phyloP scores from a whole-genome alignment of 1,140 invertebrate genomes.

The Leucophenga varia region DNA sequence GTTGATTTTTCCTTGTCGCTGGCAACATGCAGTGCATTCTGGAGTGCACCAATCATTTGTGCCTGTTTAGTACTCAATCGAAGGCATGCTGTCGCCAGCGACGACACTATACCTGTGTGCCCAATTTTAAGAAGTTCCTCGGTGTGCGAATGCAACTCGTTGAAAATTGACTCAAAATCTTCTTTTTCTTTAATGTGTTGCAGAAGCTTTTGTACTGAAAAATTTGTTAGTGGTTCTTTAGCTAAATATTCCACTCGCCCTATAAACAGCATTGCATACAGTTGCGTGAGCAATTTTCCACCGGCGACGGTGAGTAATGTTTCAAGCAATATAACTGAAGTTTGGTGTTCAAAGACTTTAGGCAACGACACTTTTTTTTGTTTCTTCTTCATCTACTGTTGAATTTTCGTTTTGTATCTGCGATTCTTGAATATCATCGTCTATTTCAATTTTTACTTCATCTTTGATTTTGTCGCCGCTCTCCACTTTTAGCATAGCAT shows the following conservation, averaged over 20 bases:
- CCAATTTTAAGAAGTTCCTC: constrained; percentile 63
- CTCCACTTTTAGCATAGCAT: constrained; percentile 60
- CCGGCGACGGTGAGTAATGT: constrained; percentile 64
- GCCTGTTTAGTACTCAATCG: constrained; percentile 69
- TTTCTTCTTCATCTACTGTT: constrained; percentile 15
- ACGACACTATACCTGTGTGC: constrained; percentile 68
- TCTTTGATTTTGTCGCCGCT: constrained; percentile 17
- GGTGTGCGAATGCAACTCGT: constrained; percentile 63
- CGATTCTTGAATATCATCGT: constrained; percentile 27
- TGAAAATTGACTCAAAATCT: constrained; percentile 72
- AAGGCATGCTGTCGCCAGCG: constrained; percentile 67
- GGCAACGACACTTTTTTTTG: constrained; percentile 13
- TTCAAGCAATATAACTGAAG: constrained; percentile 63
- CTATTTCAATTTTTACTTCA: constrained; percentile 20
- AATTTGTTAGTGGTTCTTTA: constrained; percentile 67
- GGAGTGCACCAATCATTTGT: constrained; percentile 67
- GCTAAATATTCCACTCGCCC: constrained; percentile 64
- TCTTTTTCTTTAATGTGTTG: constrained; percentile 67
- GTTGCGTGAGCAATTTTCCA: constrained; percentile 64
- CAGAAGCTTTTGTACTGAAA: constrained; percentile 74
- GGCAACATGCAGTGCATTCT: constrained; percentile 67
- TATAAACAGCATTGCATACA: constrained; percentile 68
- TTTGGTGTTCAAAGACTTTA: constrained; percentile 43
- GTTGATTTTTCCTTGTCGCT: constrained; percentile 64
- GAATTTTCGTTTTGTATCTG: neutral